Evolutionary conservation across 2,797 vertebrate species (phyloP), one percentile per base, ranked within the genome.

Genomic region (Myotis findleyi): DNA sequence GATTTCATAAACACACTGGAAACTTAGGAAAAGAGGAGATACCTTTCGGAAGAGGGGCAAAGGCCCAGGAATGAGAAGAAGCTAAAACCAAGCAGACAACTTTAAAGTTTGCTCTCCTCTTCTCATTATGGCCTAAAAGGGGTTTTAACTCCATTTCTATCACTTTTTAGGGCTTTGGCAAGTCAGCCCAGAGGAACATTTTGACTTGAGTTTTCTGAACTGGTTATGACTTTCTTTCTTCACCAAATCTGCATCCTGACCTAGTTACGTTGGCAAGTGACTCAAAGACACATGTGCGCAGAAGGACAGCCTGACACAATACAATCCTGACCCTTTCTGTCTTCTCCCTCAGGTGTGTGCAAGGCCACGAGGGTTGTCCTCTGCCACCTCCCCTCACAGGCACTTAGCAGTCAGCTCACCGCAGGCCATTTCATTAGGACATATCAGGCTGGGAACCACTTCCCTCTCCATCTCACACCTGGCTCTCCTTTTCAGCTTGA

Each of bases 401-500:
- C 14, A 59, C n/a, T 93, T 83, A 95, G 57, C 71, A 93, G 72
- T 64, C 38, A 30, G 17, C 81, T 72, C 33, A 47, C 30, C 79
- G 5, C 1, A 10, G 4, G 11, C 36, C 69, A 57, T 87, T 86
- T 82, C 71, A 86, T 13, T 27, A 68, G 76, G 82, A 87, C 27
- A 23, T n/a, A 92, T 38, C 51, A 59, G 62, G 44, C 25, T 47
- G 82, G 76, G 77, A 75, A 51, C 13, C 0, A 10, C 94, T 89
- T 73, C 55, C 36, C 14, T 76, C 68, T 30, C 62, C 16, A 51
- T 81, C 57, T 69, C 83, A 64, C 25, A 86, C 27, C 82, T 33
- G 44, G 44, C 72, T 91, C 88, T 93, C 18, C 64, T 21, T 87
- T 94, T 95, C 79, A 94, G 69, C 41, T 87, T 96, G 81, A 96